Conservation (phyloP, 2,888 invertebrate species). For the Scaptomyza flava region DNA sequence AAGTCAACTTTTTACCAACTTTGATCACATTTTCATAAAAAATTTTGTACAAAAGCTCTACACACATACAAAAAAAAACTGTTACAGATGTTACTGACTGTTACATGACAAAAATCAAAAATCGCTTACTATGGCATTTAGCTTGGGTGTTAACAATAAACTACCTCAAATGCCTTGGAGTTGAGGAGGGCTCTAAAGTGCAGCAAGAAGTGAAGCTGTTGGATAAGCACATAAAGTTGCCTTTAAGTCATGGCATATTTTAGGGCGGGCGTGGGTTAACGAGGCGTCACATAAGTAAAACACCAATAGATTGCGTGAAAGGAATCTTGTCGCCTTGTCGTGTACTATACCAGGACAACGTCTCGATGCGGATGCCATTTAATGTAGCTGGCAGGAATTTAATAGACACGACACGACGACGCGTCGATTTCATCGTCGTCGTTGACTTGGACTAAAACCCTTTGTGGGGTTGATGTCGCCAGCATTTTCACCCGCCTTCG, state of each 20-base stretch:
- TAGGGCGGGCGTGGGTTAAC: background rate
- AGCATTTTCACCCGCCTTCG: background rate
- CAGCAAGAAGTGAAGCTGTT: background rate
- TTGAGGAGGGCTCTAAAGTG: background rate
- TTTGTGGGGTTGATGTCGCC: conserved; percentile 2
- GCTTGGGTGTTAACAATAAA: conserved; percentile 4
- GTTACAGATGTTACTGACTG: too few relatives aligned
- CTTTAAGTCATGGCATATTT: background rate
- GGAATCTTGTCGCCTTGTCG: conserved; percentile 67
- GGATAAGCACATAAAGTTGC: background rate
- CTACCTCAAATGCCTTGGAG: background rate
- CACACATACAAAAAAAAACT: too few relatives aligned
- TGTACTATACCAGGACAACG: conserved; percentile 7
- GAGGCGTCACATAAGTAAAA: conserved; percentile 48
- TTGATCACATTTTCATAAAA: too few relatives aligned
- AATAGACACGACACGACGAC: conserved; percentile 39
- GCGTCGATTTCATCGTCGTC: background rate
- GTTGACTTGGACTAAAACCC: conserved; percentile 1
- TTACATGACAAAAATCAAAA: too few relatives aligned
- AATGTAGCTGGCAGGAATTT: conserved; percentile 57
- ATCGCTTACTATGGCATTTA: background rate
- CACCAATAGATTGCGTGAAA: conserved; percentile 62
- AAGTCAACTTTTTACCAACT: too few relatives aligned
- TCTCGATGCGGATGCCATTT: conserved; percentile 22
- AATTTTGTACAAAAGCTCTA: too few relatives aligned